Evolutionary conservation across 1,140 invertebrate species (phyloP), one percentile per base, ranked within the genome.

Genomic region (Stenopsyche tienmushanensis): DNA sequence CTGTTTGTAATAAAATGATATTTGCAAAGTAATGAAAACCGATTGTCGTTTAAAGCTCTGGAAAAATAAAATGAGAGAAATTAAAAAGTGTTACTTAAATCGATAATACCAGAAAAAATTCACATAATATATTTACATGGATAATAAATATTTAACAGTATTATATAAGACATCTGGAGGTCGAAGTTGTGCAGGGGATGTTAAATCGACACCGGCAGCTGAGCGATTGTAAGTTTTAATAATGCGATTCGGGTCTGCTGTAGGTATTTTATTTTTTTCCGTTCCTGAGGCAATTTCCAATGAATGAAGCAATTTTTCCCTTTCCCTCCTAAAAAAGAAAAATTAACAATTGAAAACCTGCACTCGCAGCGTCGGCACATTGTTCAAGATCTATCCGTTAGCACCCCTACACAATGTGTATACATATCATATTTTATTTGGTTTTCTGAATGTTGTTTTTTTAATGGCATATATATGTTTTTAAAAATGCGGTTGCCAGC

Each of bases 201-300:
- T 54, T 25, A 70, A 64, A 55, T 66, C 57, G 24, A 64, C 39
- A 21, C 67, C 67, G 29, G 67, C 67, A 34, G 67, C 67, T 13
- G 67, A 70, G 1, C 67, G 59, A 47, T 47, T 62, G 50, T 64
- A 70, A 34, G 52, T 29, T 64, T 70, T 70, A 9, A 70, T 65
- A 1, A 67, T 52, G 60, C 58, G 47, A 7, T 25, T 45, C 0
- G 29, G 54, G 39, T 67, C 65, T 29, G 69, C 65, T 62, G 52
- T 64, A 10, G 62, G 65, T 26, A 41, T 42, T 29, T 44, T 55
- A 10, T 64, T 15, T 42, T 62, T 70, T 64, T 70, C 69, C n/a
- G 69, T 70, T 8, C 65, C 65, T 1, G 23, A 5, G 45, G 65
- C 20, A n/a, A 62, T 58, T 62, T 70, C 69, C 45, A 70, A 53